Base-by-base conservation (phyloP, 1,140 invertebrate species). In the Sminthurides bifidus region DNA sequence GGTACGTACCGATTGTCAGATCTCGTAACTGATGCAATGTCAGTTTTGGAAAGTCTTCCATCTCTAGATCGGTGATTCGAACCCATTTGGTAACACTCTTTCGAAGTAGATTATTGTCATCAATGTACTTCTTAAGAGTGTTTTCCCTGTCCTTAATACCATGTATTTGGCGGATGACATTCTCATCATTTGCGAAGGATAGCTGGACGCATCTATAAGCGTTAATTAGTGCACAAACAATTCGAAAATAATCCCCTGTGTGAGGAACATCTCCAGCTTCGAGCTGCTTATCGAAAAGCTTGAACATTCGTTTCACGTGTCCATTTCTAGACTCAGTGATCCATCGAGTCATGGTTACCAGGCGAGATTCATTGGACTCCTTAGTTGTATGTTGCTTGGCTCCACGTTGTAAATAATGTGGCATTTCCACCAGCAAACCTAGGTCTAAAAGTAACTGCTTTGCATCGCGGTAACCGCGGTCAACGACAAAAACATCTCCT, bases 291-390 rank as follows among this genome's bases (percentile, higher is more conserved):
- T 15, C 41, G 1, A 58, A 53, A 3, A 53, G 38, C 8, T 37
- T 37, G 10, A 33, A 48, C 8, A 44, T 53, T n/a, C 12, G 17
- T 19, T 46, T 53, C 0, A 58, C 17, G 3, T 49, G 56, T 1
- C 56, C 56, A 48, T 58, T 58, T 37, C 51, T 48, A 2, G 29
- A 14, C 41, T 58, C 56, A 2, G 53, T 51, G 2, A 45, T 38
- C 41, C 41, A 58, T 29, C 56, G 44, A 6, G 15, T 27, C n/a
- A 37, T 45, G 1, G 50, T 53, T 17, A 53, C 43, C 6, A 48
- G 1, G 3, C 56, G 4, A 0, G 41, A 46, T 15, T 27, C 6
- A 23, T 53, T 53, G 0, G 56, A 26, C 17, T 35, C 50, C 40
- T 44, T 43, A 10, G 49, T 26, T 21, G 27, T 44, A n/a, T 33